Percentiles rank a stretch among this genome's conserved stretches.
Conservation (phyloP, 2,113 vertebrate genomes). For the Dromiciops gliroides region DNA sequence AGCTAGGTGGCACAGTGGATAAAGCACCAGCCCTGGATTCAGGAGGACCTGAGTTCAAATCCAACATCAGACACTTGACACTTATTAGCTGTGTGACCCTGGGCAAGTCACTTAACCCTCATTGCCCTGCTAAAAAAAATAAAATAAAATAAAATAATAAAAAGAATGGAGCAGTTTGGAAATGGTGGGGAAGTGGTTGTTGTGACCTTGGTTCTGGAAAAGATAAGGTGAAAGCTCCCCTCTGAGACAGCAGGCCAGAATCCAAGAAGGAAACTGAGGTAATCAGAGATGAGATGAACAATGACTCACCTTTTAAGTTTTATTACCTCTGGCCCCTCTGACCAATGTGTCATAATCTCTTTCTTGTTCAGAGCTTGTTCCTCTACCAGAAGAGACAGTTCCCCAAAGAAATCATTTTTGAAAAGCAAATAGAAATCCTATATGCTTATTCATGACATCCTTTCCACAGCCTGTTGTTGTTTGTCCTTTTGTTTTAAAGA, state of each 20-base stretch:
- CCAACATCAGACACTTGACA: too few species aligned
- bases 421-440: neutral
- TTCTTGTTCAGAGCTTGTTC: neutral
- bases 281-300: neutral
- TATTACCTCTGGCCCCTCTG: neutral
- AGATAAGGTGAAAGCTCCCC: neutral
- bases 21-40: too few species aligned
- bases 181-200: neutral
- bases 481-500: neutral
- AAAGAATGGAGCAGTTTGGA: too few species aligned
- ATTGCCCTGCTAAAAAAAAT: too few species aligned
- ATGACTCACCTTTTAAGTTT: neutral
- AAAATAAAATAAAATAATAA: too few species aligned
- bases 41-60: too few species aligned
- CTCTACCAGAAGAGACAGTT: neutral
- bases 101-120: too few species aligned
- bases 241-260: neutral
- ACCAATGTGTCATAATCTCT: neutral
- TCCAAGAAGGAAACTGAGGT: neutral
- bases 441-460: neutral
- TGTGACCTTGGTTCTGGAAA: neutral
- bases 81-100: too few species aligned
- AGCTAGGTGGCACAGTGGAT: too few species aligned
- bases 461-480: neutral
- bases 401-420: neutral